Evolutionary conservation across 2,888 invertebrate species (phyloP).

Genomic region (Platycnemis pennipes): DNA sequence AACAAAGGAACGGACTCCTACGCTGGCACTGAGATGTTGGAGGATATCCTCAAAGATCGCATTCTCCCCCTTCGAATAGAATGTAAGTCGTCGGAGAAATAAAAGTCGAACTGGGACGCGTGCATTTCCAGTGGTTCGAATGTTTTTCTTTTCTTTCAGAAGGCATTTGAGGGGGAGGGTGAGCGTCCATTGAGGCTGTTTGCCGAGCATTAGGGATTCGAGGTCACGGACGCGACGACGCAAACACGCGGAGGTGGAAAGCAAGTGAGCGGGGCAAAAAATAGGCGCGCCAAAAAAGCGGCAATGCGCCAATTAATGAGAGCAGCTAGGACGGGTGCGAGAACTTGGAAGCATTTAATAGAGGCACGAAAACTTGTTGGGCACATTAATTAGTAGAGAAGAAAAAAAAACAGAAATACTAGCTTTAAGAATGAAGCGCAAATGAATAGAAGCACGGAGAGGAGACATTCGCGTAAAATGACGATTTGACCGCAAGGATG

Average conservation of each 20-base stretch:
- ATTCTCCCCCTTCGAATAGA: neutral
- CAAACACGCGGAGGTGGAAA: conserved; percentile 31
- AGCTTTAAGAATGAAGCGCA: neutral
- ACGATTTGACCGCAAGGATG: too few relatives aligned
- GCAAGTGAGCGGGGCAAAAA: neutral
- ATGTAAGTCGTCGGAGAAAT: neutral
- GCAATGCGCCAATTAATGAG: conserved; percentile 32
- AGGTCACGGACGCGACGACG: conserved; percentile 21
- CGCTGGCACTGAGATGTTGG: neutral
- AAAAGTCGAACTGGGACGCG: neutral
- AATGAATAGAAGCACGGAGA: neutral
- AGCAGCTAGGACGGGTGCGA: neutral
- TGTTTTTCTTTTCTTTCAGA: neutral
- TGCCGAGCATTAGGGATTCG: conserved; percentile 1
- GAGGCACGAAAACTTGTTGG: neutral
- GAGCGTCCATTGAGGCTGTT: neutral
- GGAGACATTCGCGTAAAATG: neutral
- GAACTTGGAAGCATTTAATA: neutral
- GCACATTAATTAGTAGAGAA: conserved; percentile 3
- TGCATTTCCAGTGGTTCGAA: neutral
- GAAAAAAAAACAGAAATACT: neutral
- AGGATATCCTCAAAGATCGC: neutral
- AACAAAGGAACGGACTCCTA: neutral
- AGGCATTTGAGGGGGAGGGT: neutral
- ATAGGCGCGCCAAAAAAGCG: conserved; percentile 11